phyloP scores from a whole-genome alignment of 2,113 vertebrate genomes.

The Zapornia atra region DNA sequence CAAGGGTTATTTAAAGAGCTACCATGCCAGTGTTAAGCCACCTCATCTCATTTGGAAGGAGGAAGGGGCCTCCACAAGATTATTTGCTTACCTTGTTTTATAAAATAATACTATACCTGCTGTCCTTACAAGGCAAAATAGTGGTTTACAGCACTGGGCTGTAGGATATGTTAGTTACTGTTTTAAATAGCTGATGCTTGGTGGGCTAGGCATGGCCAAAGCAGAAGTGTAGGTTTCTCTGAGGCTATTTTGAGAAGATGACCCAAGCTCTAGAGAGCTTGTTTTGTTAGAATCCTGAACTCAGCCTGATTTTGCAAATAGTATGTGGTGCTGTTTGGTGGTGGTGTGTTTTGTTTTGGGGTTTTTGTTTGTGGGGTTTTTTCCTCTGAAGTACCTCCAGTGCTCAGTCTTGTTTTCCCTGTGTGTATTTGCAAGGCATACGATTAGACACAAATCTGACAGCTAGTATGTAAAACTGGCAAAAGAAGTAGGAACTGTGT shows the following conservation, averaged over 20 bases:
- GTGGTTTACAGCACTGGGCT: not conserved
- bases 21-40: not conserved
- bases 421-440: not conserved
- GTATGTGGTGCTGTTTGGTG: not conserved
- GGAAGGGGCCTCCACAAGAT: not conserved
- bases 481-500: not conserved
- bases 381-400: not conserved
- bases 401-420: not conserved
- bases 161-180: not conserved
- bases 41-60: not conserved
- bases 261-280: not conserved
- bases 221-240: not conserved
- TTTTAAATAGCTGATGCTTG: not conserved
- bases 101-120: not conserved
- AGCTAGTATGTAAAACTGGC: not conserved
- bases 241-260: not conserved
- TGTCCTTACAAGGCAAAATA: not conserved
- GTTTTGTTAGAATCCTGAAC: not conserved
- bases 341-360: too few species aligned
- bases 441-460: not conserved
- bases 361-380: not conserved
- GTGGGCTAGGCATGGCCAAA: not conserved
- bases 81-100: not conserved
- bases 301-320: slow-evolving; percentile 4
- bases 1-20: too few species aligned